phyloP scores from a whole-genome alignment of 2,888 invertebrate species.

The Drosophila conformis region DNA sequence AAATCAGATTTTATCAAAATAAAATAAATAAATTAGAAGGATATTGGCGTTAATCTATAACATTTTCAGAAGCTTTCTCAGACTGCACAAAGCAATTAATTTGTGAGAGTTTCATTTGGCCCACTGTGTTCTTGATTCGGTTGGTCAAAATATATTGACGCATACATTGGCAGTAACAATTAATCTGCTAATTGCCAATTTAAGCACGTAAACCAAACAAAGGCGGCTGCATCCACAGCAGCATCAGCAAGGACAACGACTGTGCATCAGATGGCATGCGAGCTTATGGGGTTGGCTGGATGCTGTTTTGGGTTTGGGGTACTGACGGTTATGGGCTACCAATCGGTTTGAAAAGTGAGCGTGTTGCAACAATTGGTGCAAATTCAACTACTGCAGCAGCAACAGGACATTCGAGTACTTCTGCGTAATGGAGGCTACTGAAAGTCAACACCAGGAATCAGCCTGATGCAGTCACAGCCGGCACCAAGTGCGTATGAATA shows the following conservation, averaged over 20 bases:
- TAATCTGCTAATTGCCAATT: slow-evolving; percentile 80
- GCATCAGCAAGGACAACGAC: slow-evolving; percentile 14
- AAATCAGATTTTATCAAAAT: background rate
- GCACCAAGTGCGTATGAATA: slow-evolving; percentile 64
- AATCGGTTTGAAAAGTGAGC: slow-evolving; percentile 53
- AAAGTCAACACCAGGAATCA: slow-evolving; percentile 56
- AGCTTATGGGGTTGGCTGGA: background rate
- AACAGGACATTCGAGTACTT: slow-evolving; percentile 57
- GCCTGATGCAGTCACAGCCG: slow-evolving; percentile 12
- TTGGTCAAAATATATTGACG: slow-evolving; percentile 76
- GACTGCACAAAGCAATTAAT: background rate
- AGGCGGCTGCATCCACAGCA: slow-evolving; percentile 55
- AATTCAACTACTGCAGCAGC: slow-evolving; percentile 12
- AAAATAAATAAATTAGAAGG: background rate
- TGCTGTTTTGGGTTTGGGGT: slow-evolving; percentile 1
- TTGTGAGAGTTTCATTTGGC: too few species aligned
- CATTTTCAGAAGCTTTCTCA: background rate
- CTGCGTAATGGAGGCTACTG: slow-evolving; percentile 69
- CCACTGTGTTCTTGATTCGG: slow-evolving; percentile 47
- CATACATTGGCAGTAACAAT: slow-evolving; percentile 80
- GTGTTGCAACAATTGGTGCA: slow-evolving; percentile 40
- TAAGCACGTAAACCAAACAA: slow-evolving; percentile 80
- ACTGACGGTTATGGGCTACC: slow-evolving; percentile 48
- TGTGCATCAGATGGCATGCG: slow-evolving; percentile 26
- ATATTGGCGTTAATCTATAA: background rate